Conservation (phyloP, 1,140 invertebrate genomes). For the Pogonomyrmex barbatus region DNA sequence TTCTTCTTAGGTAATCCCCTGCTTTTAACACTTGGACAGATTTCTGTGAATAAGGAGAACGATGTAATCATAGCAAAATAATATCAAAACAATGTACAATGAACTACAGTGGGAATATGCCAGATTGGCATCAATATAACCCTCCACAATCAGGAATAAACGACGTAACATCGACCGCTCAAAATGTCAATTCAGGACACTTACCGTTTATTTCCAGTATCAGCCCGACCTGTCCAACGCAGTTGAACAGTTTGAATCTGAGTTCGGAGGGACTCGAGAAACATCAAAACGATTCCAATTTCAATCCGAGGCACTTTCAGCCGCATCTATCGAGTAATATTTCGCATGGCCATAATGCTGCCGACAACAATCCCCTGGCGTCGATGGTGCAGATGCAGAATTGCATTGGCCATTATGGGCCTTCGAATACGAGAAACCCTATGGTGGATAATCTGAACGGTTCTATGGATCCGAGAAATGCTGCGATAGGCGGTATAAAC, state of each 20-base stretch:
- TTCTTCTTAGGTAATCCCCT: slow-evolving; percentile 66
- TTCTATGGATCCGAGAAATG: slow-evolving; percentile 71
- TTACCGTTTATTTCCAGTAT: slow-evolving; percentile 70
- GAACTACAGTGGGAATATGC: slow-evolving; percentile 77
- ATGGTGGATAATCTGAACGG: slow-evolving; percentile 68
- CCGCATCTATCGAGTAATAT: slow-evolving; percentile 58
- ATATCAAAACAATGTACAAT: slow-evolving; percentile 76
- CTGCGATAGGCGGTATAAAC: slow-evolving; percentile 67
- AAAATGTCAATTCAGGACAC: slow-evolving; percentile 75
- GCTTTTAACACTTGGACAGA: slow-evolving; percentile 46
- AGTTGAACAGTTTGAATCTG: slow-evolving; percentile 59
- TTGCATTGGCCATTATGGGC: slow-evolving; percentile 69
- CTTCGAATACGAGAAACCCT: slow-evolving; percentile 67
- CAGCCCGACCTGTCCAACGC: slow-evolving; percentile 54
- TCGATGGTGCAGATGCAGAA: slow-evolving; percentile 74
- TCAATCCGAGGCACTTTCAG: slow-evolving; percentile 72
- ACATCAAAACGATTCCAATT: slow-evolving; percentile 69
- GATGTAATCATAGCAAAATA: slow-evolving; percentile 58
- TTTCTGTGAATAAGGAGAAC: slow-evolving; percentile 42
- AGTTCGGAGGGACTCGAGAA: slow-evolving; percentile 66
- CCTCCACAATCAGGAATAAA: slow-evolving; percentile 64
- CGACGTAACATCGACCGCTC: slow-evolving; percentile 64
- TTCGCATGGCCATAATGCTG: slow-evolving; percentile 59
- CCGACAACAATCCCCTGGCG: slow-evolving; percentile 59
- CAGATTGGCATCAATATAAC: slow-evolving; percentile 77